Evolutionary conservation across 2,888 invertebrate species (phyloP).

Genomic region (Deilephila porcellus): DNA sequence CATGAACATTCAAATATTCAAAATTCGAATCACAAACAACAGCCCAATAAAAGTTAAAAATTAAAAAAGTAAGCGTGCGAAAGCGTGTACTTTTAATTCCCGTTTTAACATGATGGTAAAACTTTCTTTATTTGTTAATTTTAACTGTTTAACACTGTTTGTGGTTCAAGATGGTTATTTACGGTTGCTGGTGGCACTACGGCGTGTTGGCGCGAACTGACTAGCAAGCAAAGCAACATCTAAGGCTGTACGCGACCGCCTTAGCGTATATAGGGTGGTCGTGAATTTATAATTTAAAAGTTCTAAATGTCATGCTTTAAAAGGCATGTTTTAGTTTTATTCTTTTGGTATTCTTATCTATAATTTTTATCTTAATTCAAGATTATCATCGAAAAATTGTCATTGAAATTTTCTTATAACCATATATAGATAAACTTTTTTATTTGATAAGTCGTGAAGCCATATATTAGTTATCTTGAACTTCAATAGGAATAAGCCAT

Average conservation of each 20-base stretch:
- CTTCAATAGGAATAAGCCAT: too few species aligned
- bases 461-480: too few species aligned
- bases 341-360: too few species aligned
- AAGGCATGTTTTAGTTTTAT: too few species aligned
- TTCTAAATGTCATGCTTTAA: too few species aligned
- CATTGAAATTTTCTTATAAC: too few species aligned
- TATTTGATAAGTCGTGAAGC: too few species aligned
- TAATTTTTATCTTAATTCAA: too few species aligned
- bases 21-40: conserved; percentile 7
- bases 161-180: background rate
- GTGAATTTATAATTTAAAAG: conserved; percentile 28
- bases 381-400: too few species aligned
- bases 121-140: conserved; percentile 16
- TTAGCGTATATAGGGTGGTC: conserved; percentile 37
- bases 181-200: conserved; percentile 8
- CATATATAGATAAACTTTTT: too few species aligned
- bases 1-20: background rate
- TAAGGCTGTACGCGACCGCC: conserved; percentile 45
- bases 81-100: conserved; percentile 25
- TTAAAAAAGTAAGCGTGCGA: conserved; percentile 6
- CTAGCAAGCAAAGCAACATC: conserved; percentile 5
- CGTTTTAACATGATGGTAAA: conserved; percentile 16
- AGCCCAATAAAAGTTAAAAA: background rate
- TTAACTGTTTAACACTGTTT: conserved; percentile 17
- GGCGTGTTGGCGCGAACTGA: conserved; percentile 17